Percentiles rank a stretch among this genome's conserved stretches.
Evolutionary conservation across 2,113 vertebrate genomes (phyloP).

Genomic region (Hyla sarda): DNA sequence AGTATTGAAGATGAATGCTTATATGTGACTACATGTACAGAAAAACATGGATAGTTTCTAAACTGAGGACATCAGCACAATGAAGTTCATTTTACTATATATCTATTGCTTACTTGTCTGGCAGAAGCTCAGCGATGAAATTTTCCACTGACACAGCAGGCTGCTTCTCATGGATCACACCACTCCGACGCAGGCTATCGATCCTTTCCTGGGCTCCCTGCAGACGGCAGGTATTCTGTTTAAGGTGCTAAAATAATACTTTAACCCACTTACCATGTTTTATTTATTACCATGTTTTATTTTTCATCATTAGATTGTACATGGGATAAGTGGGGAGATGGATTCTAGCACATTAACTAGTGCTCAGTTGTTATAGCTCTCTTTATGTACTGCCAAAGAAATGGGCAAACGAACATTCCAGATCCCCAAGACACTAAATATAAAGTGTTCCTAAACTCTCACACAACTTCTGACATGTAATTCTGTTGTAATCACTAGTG

Average conservation of each 20-base stretch:
- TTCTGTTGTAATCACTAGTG: too few relatives aligned
- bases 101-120: slow-evolving; percentile 86
- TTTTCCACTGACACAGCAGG: slow-evolving; percentile 91
- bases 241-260: neutral
- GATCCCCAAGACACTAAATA: too few relatives aligned
- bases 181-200: slow-evolving; percentile 83
- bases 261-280: neutral
- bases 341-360: too few relatives aligned
- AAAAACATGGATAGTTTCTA: neutral
- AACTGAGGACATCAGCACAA: neutral
- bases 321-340: too few relatives aligned
- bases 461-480: too few relatives aligned
- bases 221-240: slow-evolving; percentile 7
- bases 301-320: neutral
- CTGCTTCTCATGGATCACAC: slow-evolving; percentile 92
- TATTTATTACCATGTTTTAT: neutral
- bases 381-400: neutral
- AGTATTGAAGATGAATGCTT: neutral
- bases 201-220: slow-evolving; percentile 97
- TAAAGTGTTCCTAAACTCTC: too few relatives aligned
- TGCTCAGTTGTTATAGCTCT: too few relatives aligned
- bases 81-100: neutral
- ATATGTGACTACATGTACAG: neutral
- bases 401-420: neutral
- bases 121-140: slow-evolving; percentile 95